Evolutionary conservation across 2,888 invertebrate species (phyloP).

Genomic region (Adela reaumurella): DNA sequence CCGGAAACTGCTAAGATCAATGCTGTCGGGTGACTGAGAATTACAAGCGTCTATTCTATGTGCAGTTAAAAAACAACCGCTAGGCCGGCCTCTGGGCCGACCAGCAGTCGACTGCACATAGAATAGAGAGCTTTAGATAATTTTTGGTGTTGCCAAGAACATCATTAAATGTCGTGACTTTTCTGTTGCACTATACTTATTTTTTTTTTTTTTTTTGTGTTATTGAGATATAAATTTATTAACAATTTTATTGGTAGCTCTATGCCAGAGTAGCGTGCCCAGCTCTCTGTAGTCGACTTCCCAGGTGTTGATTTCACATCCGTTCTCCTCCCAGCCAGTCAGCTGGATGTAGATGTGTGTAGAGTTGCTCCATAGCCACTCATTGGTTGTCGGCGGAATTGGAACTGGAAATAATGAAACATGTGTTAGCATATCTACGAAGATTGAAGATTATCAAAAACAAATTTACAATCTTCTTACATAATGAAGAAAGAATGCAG

Average conservation of each 20-base stretch:
- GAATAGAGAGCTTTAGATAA: too few relatives aligned
- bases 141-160: too few relatives aligned
- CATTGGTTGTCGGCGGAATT: slow-evolving; percentile 65
- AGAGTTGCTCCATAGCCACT: slow-evolving; percentile 76
- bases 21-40: too few relatives aligned
- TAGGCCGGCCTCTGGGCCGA: too few relatives aligned
- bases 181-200: too few relatives aligned
- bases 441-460: not conserved
- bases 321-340: slow-evolving; percentile 79
- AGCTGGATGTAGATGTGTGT: slow-evolving; percentile 75
- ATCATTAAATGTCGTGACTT: not conserved
- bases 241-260: slow-evolving; percentile 31
- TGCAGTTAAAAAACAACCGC: too few relatives aligned
- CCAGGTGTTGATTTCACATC: slow-evolving; percentile 74
- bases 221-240: slow-evolving; percentile 11
- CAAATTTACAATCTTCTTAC: not conserved
- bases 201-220: not conserved
- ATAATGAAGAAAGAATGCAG: not conserved
- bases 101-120: too few relatives aligned
- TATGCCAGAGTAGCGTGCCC: slow-evolving; percentile 37
- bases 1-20: too few relatives aligned
- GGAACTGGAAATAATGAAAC: slow-evolving; percentile 48
- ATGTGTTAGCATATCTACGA: not conserved
- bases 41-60: too few relatives aligned
- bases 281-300: slow-evolving; percentile 68